phyloP scores from a whole-genome alignment of 2,113 vertebrate genomes.

The Camelus dromedarius region DNA sequence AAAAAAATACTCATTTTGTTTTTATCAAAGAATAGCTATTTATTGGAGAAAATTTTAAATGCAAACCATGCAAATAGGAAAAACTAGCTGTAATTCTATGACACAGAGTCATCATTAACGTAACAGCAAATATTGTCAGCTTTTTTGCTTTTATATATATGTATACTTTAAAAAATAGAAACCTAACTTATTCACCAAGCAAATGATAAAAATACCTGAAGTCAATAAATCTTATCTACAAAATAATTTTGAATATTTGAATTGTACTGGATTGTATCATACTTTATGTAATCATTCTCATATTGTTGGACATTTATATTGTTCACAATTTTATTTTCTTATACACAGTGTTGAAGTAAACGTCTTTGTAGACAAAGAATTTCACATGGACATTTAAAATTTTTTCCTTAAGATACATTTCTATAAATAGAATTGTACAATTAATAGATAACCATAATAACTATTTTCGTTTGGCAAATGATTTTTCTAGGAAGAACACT shows the following conservation, averaged over 20 bases:
- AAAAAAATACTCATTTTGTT: background rate
- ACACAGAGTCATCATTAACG: background rate
- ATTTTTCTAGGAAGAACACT: background rate
- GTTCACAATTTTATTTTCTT: background rate
- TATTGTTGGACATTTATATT: background rate
- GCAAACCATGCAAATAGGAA: background rate
- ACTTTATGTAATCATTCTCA: background rate
- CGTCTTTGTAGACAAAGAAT: background rate
- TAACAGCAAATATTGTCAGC: background rate
- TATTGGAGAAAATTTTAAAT: background rate
- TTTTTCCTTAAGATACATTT: background rate
- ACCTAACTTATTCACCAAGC: background rate
- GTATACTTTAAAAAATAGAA: background rate
- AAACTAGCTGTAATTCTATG: background rate
- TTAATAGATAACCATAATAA: background rate
- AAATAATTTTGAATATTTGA: background rate
- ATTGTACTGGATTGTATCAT: background rate
- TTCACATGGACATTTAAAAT: background rate
- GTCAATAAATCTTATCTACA: background rate
- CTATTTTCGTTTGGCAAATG: background rate
- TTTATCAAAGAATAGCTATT: background rate
- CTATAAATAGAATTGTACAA: background rate
- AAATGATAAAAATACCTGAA: conserved; percentile 12
- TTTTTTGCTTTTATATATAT: background rate
- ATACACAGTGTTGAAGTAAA: background rate